Conservation (phyloP, 2,113 vertebrate species). For the Apteryx owenii region DNA sequence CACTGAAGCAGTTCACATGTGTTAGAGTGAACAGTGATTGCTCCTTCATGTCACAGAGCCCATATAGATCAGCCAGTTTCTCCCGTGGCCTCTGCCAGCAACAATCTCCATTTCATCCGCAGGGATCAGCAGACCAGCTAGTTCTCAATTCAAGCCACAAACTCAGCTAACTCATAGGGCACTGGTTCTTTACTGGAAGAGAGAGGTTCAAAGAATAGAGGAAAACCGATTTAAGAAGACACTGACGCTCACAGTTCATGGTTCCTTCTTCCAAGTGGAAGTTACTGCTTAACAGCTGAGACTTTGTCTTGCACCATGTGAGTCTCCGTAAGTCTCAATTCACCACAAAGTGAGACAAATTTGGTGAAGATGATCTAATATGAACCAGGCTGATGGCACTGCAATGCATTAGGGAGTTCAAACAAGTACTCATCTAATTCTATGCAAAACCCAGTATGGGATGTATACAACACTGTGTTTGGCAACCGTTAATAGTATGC, state of each 20-base stretch:
- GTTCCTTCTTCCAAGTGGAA: not conserved
- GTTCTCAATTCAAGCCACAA: not conserved
- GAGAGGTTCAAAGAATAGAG: not conserved
- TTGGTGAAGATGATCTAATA: not conserved
- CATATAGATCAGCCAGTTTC: rapidly evolving
- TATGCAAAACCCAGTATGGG: not conserved
- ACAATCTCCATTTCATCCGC: not conserved
- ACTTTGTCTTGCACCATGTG: not conserved
- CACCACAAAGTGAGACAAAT: not conserved
- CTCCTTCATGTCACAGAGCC: not conserved
- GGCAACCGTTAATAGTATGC: rapidly evolving
- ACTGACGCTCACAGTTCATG: not conserved
- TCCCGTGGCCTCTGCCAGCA: not conserved
- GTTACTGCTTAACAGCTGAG: not conserved
- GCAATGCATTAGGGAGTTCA: not conserved
- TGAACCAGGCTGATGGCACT: not conserved
- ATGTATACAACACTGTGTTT: rapidly evolving
- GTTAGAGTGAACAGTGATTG: not conserved
- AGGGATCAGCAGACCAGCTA: rapidly evolving
- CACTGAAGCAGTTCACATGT: not conserved
- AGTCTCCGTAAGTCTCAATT: not conserved
- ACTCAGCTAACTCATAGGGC: not conserved
- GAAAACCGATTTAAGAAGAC: not conserved
- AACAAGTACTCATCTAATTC: not conserved
- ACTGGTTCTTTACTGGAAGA: not conserved